Evolutionary conservation across 2,888 invertebrate species (phyloP), one percentile per base, ranked within the genome.

Genomic region (Hydraecia micacea): DNA sequence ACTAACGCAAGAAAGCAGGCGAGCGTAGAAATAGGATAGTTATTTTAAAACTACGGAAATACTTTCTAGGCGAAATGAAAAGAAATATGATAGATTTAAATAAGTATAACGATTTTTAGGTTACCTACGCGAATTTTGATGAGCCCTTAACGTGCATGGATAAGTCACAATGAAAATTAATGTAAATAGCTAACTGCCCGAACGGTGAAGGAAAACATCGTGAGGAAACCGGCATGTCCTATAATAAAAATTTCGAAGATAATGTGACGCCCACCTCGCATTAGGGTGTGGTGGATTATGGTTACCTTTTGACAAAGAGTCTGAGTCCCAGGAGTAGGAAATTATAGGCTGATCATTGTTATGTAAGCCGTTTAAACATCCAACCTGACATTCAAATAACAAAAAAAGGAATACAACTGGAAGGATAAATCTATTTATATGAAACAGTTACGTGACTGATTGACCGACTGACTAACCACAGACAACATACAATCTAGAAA

Each of bases 11-110:
- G 69, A 71, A 77, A 80, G 70, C 28, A 65, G 68, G 32, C 72
- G 52, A 58, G 68, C 63, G 36, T 67, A n/a, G 62, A 81, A 81
- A 66, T 85, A 85, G 81, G 65, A 77, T 73, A 55, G 77, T 60
- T 85, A 85, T 83, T 83, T 85, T 81, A 66, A 42, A 66, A 85
- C n/a, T 13, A 49, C 81, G 85, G 76, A 77, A 73, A 62, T 21
- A 76, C 32, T 73, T 69, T 77, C n/a, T 66, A 42, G 55, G 63
- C 21, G 58, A 28, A 18, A n/a, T 42, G 52, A 8, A 80, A 79
- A 77, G 6, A 77, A 49, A 60, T 21, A 13, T n/a, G n/a, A n/a
- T 32, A n/a, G 42, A 65, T 28, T 71, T 11, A 21, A 6, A 21
- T 28, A 70, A 46, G 28, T 39, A 28, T 36, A 9, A 28, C 13